Evolutionary conservation across 2,113 vertebrate species (phyloP).

Genomic region (Micronycteris hirsuta): DNA sequence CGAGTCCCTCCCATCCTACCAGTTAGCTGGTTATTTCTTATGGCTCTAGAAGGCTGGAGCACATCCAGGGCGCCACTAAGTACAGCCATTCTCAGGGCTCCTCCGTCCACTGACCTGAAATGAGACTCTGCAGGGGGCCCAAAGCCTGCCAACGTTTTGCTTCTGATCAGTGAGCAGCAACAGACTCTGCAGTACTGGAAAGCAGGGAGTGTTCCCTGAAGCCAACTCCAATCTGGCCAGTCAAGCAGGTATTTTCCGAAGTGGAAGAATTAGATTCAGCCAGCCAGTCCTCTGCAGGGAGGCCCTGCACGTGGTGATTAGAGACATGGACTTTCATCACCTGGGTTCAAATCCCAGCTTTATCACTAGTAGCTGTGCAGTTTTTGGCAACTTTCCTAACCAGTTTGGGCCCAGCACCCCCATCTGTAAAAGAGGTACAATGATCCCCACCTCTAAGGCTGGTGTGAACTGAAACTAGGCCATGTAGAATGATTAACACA

Average conservation of each 20-base stretch:
- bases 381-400: neutral
- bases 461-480: neutral
- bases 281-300: neutral
- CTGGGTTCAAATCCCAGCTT: neutral
- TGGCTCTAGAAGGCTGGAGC: neutral
- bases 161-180: slow-evolving; percentile 3
- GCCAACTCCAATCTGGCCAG: neutral
- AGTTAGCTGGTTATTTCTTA: neutral
- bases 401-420: neutral
- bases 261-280: neutral
- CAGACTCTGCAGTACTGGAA: neutral
- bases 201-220: slow-evolving; percentile 33
- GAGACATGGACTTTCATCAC: neutral
- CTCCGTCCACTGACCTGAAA: slow-evolving; percentile 43
- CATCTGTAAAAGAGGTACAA: neutral
- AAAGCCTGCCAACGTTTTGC: neutral
- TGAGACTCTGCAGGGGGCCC: neutral
- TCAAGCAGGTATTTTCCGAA: slow-evolving; percentile 34
- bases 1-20: neutral
- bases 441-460: neutral
- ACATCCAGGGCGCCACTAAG: neutral
- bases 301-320: neutral
- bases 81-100: neutral
- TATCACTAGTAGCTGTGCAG: neutral
- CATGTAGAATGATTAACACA: neutral